Evolutionary conservation across 2,888 invertebrate species (phyloP).

Genomic region (Cheilosia soror): DNA sequence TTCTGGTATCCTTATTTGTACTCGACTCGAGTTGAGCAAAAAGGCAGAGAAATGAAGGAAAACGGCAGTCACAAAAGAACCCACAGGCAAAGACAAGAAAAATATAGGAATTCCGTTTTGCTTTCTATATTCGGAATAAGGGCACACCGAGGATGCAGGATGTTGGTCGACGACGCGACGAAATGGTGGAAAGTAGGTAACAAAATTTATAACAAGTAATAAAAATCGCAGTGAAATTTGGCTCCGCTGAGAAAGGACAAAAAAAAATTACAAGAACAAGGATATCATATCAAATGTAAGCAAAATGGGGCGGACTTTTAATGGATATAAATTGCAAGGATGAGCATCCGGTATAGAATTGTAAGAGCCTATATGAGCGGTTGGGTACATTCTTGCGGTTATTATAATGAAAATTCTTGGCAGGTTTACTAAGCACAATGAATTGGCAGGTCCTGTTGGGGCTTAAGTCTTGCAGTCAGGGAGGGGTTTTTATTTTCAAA

Average conservation of each 20-base stretch:
- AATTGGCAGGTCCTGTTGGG: not conserved
- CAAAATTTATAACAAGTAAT: conserved; percentile 62
- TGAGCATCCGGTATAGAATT: conserved; percentile 30
- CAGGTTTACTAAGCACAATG: conserved; percentile 8
- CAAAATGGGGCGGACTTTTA: conserved; percentile 40
- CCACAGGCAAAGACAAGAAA: conserved; percentile 50
- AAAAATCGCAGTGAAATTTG: conserved; percentile 47
- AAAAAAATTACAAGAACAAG: not conserved
- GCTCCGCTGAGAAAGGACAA: not conserved
- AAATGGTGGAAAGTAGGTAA: conserved; percentile 17
- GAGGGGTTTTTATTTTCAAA: not conserved
- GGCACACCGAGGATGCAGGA: not conserved
- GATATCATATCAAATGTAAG: conserved; percentile 33
- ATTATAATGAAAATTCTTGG: not conserved
- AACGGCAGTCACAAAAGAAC: conserved; percentile 31
- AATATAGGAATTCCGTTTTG: conserved; percentile 45
- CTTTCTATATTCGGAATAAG: conserved; percentile 12
- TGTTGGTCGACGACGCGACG: not conserved
- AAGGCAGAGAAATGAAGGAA: conserved; percentile 13
- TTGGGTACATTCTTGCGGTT: conserved; percentile 20
- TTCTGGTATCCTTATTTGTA: conserved; percentile 40
- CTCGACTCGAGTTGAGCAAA: conserved; percentile 28
- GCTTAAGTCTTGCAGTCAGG: not conserved
- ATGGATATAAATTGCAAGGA: conserved; percentile 58
- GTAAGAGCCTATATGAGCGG: conserved; percentile 15